Conservation (phyloP, 2,113 vertebrate genomes). For the Solea solea region DNA sequence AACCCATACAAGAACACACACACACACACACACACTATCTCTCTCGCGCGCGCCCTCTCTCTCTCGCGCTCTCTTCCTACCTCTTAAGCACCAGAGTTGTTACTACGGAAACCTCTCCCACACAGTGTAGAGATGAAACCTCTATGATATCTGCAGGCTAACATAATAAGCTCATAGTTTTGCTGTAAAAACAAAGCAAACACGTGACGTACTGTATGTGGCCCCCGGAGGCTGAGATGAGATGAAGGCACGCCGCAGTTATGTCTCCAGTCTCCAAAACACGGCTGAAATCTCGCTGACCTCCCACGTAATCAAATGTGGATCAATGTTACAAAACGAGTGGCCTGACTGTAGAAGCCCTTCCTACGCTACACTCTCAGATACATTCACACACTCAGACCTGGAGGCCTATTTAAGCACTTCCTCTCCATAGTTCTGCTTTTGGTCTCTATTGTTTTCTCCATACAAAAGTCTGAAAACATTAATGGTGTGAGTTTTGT, state of each 20-base stretch:
- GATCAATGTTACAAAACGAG: slow-evolving; percentile 38
- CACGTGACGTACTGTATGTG: background rate
- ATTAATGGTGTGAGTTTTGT: background rate
- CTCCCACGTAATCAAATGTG: slow-evolving; percentile 9
- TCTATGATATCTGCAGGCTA: slow-evolving; percentile 13
- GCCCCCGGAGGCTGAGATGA: background rate
- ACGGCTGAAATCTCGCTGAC: background rate
- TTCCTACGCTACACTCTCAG: slow-evolving; percentile 25
- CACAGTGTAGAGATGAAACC: slow-evolving; percentile 19
- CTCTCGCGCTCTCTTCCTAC: background rate
- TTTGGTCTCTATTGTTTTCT: slow-evolving; percentile 2
- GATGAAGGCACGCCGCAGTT: background rate
- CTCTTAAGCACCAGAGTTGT: slow-evolving; percentile 36
- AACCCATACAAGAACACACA: background rate
- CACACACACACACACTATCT: background rate
- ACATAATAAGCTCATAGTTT: slow-evolving; percentile 11
- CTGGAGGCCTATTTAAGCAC: slow-evolving; percentile 39
- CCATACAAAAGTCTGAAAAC: slow-evolving; percentile 15
- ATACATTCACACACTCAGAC: slow-evolving; percentile 12
- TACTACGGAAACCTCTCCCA: slow-evolving; percentile 68
- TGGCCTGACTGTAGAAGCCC: slow-evolving; percentile 24
- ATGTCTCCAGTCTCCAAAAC: background rate
- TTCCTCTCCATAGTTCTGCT: slow-evolving; percentile 74
- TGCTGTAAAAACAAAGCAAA: slow-evolving; percentile 8
- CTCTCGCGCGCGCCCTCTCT: background rate